Evolutionary conservation across 2,113 vertebrate species (phyloP).

Genomic region (Pontoporia blainvillei): DNA sequence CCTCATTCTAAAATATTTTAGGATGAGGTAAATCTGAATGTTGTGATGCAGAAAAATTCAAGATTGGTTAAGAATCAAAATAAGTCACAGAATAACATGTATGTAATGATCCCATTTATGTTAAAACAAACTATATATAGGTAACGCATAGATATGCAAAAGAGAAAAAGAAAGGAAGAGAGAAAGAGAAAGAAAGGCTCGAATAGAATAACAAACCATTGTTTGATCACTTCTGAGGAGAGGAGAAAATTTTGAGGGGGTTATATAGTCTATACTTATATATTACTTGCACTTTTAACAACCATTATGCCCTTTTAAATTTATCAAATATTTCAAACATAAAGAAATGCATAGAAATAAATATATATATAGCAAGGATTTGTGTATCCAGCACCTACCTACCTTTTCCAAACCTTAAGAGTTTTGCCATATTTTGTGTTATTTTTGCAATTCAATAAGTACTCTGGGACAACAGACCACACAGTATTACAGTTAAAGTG

Average conservation of each 20-base stretch:
- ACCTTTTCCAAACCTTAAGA: not conserved
- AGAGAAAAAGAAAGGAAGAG: too few species aligned
- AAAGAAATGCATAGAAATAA: not conserved
- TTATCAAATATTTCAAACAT: not conserved
- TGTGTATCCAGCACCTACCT: not conserved
- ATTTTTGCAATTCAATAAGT: not conserved
- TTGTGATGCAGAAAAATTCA: not conserved
- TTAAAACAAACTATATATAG: not conserved
- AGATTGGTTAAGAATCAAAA: not conserved
- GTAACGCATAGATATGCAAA: not conserved
- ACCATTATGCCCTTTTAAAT: not conserved
- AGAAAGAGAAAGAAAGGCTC: not conserved
- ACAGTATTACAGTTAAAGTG: not conserved
- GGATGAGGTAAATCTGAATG: not conserved
- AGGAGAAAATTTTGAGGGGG: not conserved
- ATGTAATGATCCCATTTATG: not conserved
- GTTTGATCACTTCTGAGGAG: not conserved
- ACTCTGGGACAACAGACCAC: not conserved
- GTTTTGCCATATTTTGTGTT: not conserved
- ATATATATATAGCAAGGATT: not conserved
- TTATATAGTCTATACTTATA: not conserved
- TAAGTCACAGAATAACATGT: not conserved
- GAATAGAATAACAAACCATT: not conserved
- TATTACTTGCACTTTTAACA: not conserved
- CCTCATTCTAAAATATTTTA: conserved; percentile 1